phyloP scores from a whole-genome alignment of 2,113 vertebrate species.

The Rutilus rutilus region DNA sequence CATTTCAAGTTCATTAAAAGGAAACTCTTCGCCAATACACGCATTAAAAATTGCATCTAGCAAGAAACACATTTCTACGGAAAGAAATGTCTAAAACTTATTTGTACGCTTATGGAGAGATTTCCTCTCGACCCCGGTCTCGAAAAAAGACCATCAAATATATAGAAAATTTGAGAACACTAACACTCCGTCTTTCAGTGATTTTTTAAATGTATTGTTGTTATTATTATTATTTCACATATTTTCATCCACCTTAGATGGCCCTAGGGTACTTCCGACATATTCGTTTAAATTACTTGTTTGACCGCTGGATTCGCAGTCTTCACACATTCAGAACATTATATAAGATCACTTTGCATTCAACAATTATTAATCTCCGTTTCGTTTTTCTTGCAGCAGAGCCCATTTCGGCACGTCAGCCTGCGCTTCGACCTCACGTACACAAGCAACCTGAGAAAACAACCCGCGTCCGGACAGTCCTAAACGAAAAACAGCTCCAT shows the following conservation, averaged over 20 bases:
- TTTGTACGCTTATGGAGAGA: neutral
- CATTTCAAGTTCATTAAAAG: slow-evolving; percentile 20
- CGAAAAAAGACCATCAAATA: neutral
- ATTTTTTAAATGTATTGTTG: neutral
- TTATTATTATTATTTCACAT: neutral
- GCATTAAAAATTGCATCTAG: neutral
- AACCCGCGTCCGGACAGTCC: slow-evolving; percentile 94
- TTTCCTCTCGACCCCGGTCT: neutral
- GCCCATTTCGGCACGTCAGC: slow-evolving; percentile 95
- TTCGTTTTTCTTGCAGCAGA: slow-evolving; percentile 84
- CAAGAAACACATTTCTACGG: neutral
- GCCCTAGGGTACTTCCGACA: neutral
- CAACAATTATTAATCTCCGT: neutral
- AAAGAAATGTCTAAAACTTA: neutral
- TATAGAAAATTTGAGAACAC: neutral
- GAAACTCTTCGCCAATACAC: neutral
- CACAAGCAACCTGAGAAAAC: slow-evolving; percentile 99
- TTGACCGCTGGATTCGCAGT: neutral
- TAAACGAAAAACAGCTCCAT: slow-evolving; percentile 99
- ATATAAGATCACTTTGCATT: slow-evolving; percentile 18
- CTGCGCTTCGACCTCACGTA: slow-evolving; percentile 92
- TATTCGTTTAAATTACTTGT: neutral
- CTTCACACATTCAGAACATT: neutral
- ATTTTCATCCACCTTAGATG: neutral
- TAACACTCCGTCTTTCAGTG: neutral